These are phyloP conservation scores for Tetragonula clypearis DNA, from an alignment of 1,140 invertebrate species.

Conservation along the genomic window DNA sequence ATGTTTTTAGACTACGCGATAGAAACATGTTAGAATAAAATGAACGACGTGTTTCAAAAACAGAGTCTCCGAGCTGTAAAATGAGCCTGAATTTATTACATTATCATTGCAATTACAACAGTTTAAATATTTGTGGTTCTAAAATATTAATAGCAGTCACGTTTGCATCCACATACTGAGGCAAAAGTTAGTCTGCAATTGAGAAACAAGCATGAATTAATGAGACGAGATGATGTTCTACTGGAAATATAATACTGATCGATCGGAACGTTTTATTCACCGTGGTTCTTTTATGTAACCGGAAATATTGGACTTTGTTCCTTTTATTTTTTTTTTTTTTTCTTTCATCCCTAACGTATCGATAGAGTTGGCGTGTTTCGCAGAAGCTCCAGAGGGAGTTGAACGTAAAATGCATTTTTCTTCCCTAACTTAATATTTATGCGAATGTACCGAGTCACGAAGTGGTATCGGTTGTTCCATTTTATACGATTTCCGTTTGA, in stretches of 20 bases:
- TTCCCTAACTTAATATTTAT: constrained; percentile 1
- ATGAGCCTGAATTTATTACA: no score
- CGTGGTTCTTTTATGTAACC: neutral
- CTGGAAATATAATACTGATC: neutral
- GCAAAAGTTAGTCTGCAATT: neutral
- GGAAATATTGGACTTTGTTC: neutral
- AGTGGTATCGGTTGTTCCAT: neutral
- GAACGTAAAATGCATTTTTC: constrained; percentile 6
- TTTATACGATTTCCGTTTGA: neutral
- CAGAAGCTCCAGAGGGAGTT: neutral
- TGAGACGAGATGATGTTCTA: neutral
- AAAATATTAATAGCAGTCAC: no score
- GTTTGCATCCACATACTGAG: no score
- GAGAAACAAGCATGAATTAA: neutral
- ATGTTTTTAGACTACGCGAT: no score
- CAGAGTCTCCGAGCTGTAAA: no score
- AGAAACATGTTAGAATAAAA: no score
- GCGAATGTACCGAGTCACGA: neutral
- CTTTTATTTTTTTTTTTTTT: neutral
- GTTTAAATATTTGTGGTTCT: no score
- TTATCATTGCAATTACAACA: no score
- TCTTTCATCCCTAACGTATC: neutral
- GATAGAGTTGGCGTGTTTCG: neutral
- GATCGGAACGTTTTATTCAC: neutral
- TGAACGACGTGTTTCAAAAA: no score